Evolutionary conservation across 1,140 invertebrate species (phyloP).

Genomic region (Chymomyza costata): DNA sequence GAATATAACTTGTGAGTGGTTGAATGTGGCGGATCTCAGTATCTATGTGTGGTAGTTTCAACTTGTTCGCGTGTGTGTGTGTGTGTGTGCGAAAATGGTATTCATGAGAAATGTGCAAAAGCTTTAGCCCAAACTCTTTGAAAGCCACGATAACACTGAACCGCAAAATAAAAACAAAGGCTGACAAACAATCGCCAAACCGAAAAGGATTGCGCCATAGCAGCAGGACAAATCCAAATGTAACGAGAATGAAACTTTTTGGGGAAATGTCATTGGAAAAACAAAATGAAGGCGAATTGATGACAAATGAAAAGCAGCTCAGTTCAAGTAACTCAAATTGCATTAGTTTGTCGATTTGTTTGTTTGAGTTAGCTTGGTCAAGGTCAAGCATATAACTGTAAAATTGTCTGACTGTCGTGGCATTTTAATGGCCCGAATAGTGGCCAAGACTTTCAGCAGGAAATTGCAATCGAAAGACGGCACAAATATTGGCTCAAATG

Average conservation of each 20-base stretch:
- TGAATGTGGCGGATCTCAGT: no score
- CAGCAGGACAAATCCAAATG: constrained; percentile 32
- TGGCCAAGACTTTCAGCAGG: no score
- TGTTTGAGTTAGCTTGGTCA: constrained; percentile 22
- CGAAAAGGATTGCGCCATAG: constrained; percentile 41
- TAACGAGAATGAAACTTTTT: constrained; percentile 14
- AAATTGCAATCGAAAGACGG: constrained; percentile 16
- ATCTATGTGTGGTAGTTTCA: no score
- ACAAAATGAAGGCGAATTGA: not conserved
- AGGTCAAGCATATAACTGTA: constrained; percentile 17
- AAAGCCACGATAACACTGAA: constrained; percentile 24
- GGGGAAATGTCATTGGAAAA: not conserved
- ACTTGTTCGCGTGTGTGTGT: no score
- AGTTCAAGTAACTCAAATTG: not conserved
- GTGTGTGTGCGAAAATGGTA: constrained; percentile 25
- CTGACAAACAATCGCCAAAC: constrained; percentile 51
- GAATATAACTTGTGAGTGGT: no score
- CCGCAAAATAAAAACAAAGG: constrained; percentile 47
- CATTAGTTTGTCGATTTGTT: no score
- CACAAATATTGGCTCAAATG: constrained; percentile 27
- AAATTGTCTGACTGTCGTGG: constrained; percentile 22
- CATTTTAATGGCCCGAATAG: no score
- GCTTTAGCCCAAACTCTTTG: constrained; percentile 39
- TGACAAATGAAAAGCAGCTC: constrained; percentile 31
- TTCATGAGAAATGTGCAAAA: constrained; percentile 56